Evolutionary conservation across 2,797 vertebrate species (phyloP), one percentile per base, ranked within the genome.

Genomic region (Sparidentex hasta): DNA sequence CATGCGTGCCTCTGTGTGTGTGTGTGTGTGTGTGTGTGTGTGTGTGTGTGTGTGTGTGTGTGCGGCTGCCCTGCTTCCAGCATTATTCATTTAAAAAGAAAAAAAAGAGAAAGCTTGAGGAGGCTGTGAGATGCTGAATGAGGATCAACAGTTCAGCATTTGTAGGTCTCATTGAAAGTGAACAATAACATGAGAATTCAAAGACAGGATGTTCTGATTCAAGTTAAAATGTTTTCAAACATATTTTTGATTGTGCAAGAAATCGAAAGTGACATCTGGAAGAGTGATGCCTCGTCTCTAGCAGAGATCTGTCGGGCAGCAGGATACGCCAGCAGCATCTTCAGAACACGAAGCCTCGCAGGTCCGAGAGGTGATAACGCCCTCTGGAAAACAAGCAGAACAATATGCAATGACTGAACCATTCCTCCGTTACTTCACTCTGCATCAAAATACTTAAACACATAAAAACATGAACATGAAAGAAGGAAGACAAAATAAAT

Each of bases 341-440:
- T 68, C 43, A 0, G 0, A 51, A 13, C 93, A 95, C 5, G 71
- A 47, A 0, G 82, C 58, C 63, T 86, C 91, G 52, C 94, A 94
- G 0, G 74, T 83, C 48, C 88, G 83, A 38, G 11, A 11, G 0
- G 90, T 0, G 0, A 0, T 1, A 0, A 61, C 27, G 0, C n/a
- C 93, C 92, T 62, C 58, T 54, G 44, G 14, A 74, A 52, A 72
- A 20, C 8, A 51, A 70, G 52, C 0, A 47, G 1, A 74, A 43
- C 0, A 52, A 58, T 7, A 63, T 43, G 11, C 1, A 68, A 44
- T 52, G n/a, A 17, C 5, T 58, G 4, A 55, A 65, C 14, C 21
- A 29, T 11, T 48, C 5, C 12, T 44, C 20, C 29, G 14, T 17
- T 7, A 5, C 43, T 44, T 17, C 14, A 5, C 43, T 44, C 43